These are phyloP conservation scores for Geococcyx californianus DNA, from an alignment of 2,113 vertebrate genomes.

Conservation along the genomic window DNA sequence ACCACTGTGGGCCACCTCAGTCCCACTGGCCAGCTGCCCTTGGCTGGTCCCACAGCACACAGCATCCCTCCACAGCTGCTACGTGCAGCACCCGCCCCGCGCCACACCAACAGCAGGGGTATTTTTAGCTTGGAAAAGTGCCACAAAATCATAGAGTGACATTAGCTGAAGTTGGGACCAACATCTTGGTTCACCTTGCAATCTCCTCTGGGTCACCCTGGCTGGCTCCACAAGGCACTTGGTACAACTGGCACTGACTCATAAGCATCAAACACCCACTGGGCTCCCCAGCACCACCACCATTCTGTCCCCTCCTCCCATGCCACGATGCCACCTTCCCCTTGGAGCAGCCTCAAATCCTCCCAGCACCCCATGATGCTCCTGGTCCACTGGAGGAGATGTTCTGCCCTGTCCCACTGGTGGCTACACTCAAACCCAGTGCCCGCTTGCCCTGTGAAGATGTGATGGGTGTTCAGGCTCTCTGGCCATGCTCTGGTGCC, in stretches of 20 bases:
- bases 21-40: background rate
- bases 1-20: background rate
- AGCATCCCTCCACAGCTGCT: background rate
- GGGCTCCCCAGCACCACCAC: background rate
- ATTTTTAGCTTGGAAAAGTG: constrained; percentile 64
- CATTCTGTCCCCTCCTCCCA: background rate
- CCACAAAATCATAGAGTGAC: background rate
- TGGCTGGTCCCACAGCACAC: background rate
- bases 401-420: background rate
- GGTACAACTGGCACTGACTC: accelerated
- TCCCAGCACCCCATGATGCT: background rate
- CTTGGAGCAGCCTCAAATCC: background rate
- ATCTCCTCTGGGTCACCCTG: background rate
- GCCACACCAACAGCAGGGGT: background rate
- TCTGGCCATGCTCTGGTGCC: background rate
- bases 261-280: background rate
- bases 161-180: background rate
- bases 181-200: background rate
- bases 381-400: background rate
- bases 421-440: accelerated
- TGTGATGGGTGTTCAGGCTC: accelerated
- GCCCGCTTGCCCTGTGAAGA: background rate
- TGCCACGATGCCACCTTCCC: background rate
- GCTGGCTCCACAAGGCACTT: accelerated
- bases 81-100: background rate